Evolutionary conservation across 2,113 vertebrate genomes (phyloP), one percentile per base, ranked within the genome.

Genomic region (Callorhinus ursinus): DNA sequence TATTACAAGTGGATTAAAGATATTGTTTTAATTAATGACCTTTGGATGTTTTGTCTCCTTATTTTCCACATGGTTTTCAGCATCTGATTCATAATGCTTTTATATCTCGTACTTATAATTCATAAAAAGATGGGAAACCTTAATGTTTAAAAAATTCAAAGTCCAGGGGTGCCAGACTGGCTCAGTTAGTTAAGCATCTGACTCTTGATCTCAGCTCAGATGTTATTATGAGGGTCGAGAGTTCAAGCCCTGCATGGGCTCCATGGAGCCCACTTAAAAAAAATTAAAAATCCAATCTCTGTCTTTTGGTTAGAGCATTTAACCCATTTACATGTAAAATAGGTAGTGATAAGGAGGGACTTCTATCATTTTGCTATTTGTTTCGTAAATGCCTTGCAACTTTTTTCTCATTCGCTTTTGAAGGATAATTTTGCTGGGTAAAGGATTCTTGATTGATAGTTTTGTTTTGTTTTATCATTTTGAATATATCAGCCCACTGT

Each of bases 11-110:
- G 26, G 0, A 72, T 51, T 61, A 57, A 74, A 88, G 42, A 51
- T 39, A 28, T 33, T 33, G 31, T 71, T 57, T 39, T 36, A 55
- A 11, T 46, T 51, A 71, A 71, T 51, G 53, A 49, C 15, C 4
- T 4, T 46, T 12, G 61, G 67, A 26, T 16, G 4, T 12, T 63
- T 74, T 22, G 36, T 71, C 39, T 51, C 49, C 63, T 79, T 24
- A 46, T 39, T 93, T 93, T 87, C 1, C 51, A 24, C 79, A n/a
- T 85, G 93, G 6, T 83, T 84, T 96, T 88, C 77, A 9, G 42
- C 83, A 90, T 96, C 94, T 86, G 90, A 96, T 93, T 98, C 97
- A 33, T 57, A 61, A 57, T 36, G 91, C 77, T 77, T 92, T 65
- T 67, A 42, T 39, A 18, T 26, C 59, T 92, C 72, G 51, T 93